These are phyloP conservation scores for Drosophila novamexicana DNA, from an alignment of 1,140 invertebrate genomes.

Conservation along the genomic window DNA sequence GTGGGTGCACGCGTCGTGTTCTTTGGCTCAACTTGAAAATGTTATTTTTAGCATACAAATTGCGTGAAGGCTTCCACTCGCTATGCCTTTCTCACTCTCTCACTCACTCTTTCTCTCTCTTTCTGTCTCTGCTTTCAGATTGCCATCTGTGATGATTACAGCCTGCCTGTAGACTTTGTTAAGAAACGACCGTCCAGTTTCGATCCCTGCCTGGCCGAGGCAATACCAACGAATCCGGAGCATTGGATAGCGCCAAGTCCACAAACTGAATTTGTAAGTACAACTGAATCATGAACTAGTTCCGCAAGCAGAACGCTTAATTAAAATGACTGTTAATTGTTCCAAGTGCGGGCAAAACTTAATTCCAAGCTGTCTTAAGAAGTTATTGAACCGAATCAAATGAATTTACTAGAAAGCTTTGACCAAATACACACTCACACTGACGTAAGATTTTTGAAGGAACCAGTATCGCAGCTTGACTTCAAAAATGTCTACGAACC, in stretches of 20 bases:
- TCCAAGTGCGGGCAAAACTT: too few species aligned
- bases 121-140: conserved; percentile 86
- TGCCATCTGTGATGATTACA: conserved; percentile 91
- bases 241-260: conserved; percentile 87
- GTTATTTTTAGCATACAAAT: conserved; percentile 53
- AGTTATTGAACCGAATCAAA: too few species aligned
- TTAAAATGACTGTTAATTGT: too few species aligned
- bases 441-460: too few species aligned
- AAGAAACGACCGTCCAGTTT: conserved; percentile 88
- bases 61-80: conserved; percentile 10
- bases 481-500: too few species aligned
- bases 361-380: too few species aligned
- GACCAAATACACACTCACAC: too few species aligned
- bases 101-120: neutral
- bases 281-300: neutral
- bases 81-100: neutral
- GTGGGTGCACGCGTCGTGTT: conserved; percentile 35
- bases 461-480: too few species aligned
- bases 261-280: conserved; percentile 87
- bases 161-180: conserved; percentile 91
- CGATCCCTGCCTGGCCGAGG: conserved; percentile 86
- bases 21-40: conserved; percentile 30
- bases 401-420: too few species aligned
- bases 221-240: conserved; percentile 83
- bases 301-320: neutral